A percentile compares a stretch with the other conserved stretches of the same genome.
Conservation (phyloP, 2,113 vertebrate genomes). For the Sialia sialis region DNA sequence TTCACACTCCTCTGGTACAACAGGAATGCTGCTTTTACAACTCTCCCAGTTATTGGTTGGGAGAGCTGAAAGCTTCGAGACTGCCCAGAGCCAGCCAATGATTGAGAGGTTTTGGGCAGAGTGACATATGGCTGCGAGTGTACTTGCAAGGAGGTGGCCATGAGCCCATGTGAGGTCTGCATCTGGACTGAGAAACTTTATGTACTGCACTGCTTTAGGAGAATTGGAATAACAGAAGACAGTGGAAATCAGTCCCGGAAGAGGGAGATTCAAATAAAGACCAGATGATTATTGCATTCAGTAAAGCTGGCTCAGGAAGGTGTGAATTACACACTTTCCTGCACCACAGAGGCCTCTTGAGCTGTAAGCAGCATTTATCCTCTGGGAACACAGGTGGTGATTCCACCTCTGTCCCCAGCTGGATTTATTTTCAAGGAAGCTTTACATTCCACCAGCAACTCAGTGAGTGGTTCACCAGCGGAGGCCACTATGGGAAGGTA, state of each 20-base stretch:
- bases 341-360: constrained; percentile 60
- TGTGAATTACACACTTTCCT: constrained; percentile 68
- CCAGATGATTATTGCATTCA: constrained; percentile 59
- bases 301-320: constrained; percentile 62
- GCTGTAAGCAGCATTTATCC: constrained; percentile 47
- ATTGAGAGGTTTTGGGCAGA: constrained; percentile 30
- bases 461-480: constrained; percentile 34
- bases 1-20: not conserved
- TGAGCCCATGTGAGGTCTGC: constrained; percentile 46
- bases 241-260: constrained; percentile 48
- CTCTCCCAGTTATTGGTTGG: constrained; percentile 34
- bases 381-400: constrained; percentile 65
- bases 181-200: constrained; percentile 42
- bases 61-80: constrained; percentile 15
- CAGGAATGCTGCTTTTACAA: not conserved
- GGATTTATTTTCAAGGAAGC: constrained; percentile 63
- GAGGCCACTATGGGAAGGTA: constrained; percentile 50
- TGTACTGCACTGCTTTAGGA: constrained; percentile 58
- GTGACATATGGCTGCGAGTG: not conserved
- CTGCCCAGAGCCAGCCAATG: constrained; percentile 27
- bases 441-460: constrained; percentile 60
- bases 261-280: constrained; percentile 51
- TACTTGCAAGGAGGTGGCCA: constrained; percentile 34
- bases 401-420: constrained; percentile 66
- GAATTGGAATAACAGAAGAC: constrained; percentile 58